These are phyloP conservation scores for Aegithalos caudatus DNA, from an alignment of 2,113 vertebrate genomes.

Conservation along the genomic window DNA sequence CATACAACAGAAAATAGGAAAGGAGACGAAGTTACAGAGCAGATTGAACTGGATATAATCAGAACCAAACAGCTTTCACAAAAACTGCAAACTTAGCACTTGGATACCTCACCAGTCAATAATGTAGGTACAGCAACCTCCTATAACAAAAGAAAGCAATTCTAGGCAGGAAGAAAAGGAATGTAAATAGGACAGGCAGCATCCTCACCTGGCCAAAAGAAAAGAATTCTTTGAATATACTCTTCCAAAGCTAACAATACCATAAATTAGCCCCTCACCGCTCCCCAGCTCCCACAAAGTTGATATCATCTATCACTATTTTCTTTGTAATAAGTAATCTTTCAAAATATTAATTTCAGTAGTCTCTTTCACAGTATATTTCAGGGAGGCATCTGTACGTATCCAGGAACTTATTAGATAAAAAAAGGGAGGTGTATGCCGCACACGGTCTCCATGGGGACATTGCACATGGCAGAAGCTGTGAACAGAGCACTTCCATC, in stretches of 20 bases:
- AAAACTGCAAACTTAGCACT: conserved; percentile 48
- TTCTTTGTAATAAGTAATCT: conserved; percentile 46
- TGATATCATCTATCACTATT: conserved; percentile 42
- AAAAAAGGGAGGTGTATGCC: neutral
- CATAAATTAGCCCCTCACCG: neutral
- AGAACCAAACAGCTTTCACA: conserved; percentile 38
- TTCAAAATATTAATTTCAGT: conserved; percentile 65
- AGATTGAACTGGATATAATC: conserved; percentile 46
- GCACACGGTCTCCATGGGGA: conserved; percentile 51
- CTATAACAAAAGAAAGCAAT: conserved; percentile 58
- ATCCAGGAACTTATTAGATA: conserved; percentile 63
- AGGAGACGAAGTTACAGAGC: neutral
- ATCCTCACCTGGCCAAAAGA: neutral
- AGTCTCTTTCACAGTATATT: conserved; percentile 45
- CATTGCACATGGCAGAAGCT: conserved; percentile 52
- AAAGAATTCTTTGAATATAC: neutral
- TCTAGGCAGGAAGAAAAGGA: conserved; percentile 17
- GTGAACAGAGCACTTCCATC: conserved; percentile 37
- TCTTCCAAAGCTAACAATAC: neutral
- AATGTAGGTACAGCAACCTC: neutral
- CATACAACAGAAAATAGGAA: conserved; percentile 28
- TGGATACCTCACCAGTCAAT: conserved; percentile 19
- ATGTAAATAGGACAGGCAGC: neutral
- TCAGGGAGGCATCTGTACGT: conserved; percentile 49
- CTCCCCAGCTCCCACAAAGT: neutral